Evolutionary conservation across 2,888 invertebrate species (phyloP).

Genomic region (Cerastis rubricosa): DNA sequence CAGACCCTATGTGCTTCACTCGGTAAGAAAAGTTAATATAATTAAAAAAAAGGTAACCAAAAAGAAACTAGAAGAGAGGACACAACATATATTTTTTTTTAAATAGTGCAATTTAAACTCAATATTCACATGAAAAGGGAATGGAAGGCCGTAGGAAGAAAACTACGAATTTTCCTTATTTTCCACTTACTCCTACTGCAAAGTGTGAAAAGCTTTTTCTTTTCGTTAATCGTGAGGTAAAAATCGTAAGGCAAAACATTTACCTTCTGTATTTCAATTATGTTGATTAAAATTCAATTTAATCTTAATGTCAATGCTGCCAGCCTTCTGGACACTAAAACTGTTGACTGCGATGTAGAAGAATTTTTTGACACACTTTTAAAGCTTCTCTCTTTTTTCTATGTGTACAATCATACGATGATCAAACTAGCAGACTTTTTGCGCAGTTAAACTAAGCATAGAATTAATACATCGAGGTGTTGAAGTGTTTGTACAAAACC

Average conservation of each 20-base stretch:
- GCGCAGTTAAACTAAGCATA: no score
- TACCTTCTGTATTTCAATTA: no score
- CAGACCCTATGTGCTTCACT: constrained; percentile 28
- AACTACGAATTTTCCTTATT: not conserved
- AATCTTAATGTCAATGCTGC: no score
- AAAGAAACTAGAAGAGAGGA: not conserved
- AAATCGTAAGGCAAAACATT: not conserved
- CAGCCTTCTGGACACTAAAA: no score
- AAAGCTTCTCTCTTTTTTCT: no score
- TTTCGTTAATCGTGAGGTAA: not conserved
- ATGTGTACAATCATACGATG: no score
- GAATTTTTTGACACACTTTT: no score
- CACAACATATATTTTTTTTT: not conserved
- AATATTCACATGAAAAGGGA: not conserved
- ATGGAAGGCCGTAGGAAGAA: not conserved
- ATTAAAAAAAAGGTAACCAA: not conserved
- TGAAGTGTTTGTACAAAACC: no score
- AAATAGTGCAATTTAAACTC: not conserved
- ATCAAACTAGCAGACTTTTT: no score
- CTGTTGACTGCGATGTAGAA: no score
- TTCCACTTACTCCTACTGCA: not conserved
- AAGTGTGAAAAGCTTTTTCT: not conserved
- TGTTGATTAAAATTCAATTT: no score
- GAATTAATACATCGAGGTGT: no score
- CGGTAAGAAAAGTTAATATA: constrained; percentile 44